Conservation (phyloP, 2,888 invertebrate species). For the Lamproptera curius region DNA sequence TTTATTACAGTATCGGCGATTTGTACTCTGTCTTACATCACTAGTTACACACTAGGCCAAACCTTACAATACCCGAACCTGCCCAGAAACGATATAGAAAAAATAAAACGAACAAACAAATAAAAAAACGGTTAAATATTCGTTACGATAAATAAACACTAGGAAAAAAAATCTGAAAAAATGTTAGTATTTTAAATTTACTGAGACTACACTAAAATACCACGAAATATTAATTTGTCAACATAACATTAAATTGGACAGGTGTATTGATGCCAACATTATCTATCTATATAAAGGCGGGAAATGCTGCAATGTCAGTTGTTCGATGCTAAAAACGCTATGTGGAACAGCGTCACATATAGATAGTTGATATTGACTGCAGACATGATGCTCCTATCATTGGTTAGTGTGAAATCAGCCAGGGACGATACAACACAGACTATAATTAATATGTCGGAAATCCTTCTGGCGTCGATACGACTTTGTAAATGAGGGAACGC, state of each 20-base stretch:
- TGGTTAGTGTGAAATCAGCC: conserved; percentile 30
- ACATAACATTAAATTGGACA: conserved; percentile 50
- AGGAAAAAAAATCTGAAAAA: conserved; percentile 41
- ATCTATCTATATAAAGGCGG: conserved; percentile 17
- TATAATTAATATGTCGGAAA: conserved; percentile 36
- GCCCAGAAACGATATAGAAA: conserved; percentile 51
- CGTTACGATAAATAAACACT: conserved; percentile 59
- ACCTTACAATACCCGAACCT: conserved; percentile 78
- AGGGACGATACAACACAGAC: conserved; percentile 70
- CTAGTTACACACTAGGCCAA: conserved; percentile 78
- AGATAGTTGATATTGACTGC: conserved; percentile 46
- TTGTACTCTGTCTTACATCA: conserved; percentile 76
- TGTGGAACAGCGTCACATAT: conserved; percentile 28
- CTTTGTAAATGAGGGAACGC: not conserved
- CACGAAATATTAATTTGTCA: conserved; percentile 45
- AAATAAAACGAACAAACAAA: conserved; percentile 53
- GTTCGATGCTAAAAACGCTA: not conserved
- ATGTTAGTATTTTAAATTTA: conserved; percentile 65
- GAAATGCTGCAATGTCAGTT: not conserved
- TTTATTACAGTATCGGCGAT: conserved; percentile 70
- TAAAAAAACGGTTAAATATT: conserved; percentile 50
- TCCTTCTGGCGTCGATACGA: conserved; percentile 28
- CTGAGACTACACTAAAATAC: conserved; percentile 66
- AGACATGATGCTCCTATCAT: conserved; percentile 7
- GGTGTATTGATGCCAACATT: conserved; percentile 30